Evolutionary conservation across 1,140 invertebrate genomes (phyloP), one percentile per base, ranked within the genome.

Genomic region (Anastrepha obliqua): DNA sequence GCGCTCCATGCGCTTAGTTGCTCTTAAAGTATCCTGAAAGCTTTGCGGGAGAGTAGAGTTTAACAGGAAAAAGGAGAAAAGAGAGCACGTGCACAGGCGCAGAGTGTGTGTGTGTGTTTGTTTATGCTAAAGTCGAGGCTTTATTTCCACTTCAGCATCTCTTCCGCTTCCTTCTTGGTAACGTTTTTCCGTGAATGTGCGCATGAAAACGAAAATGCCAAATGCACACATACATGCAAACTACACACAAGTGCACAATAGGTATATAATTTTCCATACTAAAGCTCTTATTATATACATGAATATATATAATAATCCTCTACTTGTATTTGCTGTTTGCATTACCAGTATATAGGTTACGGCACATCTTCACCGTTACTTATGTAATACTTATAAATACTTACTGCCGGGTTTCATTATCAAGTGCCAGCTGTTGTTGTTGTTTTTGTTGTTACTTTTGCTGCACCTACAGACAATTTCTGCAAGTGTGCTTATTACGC

Each of bases 171-270:
- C 74, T 58, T 58, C 47, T 8, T 29, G 44, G 1, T 62, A 13
- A n/a, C 4, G 51, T 15, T 55, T 81, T 3, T 81, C 17, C 70
- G 70, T 74, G n/a, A n/a, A 20, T 29, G 47, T 81, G 74, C 74
- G 74, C 74, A 81, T 81, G 51, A 58, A 55, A 81, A 81, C 2
- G 74, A 81, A 81, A 81, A 58, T 81, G 47, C 47, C 74, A 81
- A 51, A 78, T 47, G 11, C 44, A 51, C 13, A 44, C 17, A 74
- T 17, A 47, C 4, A 74, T 13, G n/a, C 44, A 5, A 5, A 13
- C 7, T 42, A 42, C 65, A 67, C 39, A 67, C 17, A 11, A 47
- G 5, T 74, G 13, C 13, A 15, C 9, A 70, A 42, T 42, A 29
- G 13, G 13, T 29, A 64, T 39, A 39, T 39, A 29, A 62, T 62